Evolutionary conservation across 2,797 vertebrate genomes (phyloP).

Genomic region (Pteropus rufus): DNA sequence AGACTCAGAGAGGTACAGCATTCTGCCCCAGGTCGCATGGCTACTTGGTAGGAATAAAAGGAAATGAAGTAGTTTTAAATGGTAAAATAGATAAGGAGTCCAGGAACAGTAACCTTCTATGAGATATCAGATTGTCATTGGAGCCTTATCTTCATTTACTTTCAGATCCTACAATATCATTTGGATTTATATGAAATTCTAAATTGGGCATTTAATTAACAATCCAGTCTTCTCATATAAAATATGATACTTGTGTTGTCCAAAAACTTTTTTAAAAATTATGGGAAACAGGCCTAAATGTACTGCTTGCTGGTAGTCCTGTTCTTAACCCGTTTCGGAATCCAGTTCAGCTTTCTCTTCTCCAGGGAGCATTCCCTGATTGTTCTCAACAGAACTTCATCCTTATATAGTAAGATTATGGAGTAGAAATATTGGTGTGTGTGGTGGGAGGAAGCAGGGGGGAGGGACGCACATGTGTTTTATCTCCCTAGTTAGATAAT

Average conservation of each 20-base stretch:
- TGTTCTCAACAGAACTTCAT: background rate
- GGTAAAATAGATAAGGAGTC: background rate
- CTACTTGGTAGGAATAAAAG: background rate
- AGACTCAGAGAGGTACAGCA: background rate
- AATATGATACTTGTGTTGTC: background rate
- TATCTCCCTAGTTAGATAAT: background rate
- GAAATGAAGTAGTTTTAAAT: background rate
- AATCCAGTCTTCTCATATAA: background rate
- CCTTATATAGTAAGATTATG: background rate
- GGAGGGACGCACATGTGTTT: background rate
- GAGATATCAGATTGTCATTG: background rate
- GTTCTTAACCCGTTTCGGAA: background rate
- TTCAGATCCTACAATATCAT: background rate
- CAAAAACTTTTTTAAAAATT: background rate
- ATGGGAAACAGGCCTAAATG: background rate
- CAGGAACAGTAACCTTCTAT: background rate
- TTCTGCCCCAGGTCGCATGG: background rate
- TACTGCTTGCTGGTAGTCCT: background rate
- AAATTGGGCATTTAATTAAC: background rate
- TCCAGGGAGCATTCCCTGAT: background rate
- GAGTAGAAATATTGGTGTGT: background rate
- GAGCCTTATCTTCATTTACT: background rate
- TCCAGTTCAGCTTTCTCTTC: background rate
- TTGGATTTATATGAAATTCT: background rate
- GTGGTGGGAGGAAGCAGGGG: background rate